phyloP scores from a whole-genome alignment of 2,797 vertebrate species.

The Cossypha heuglini region DNA sequence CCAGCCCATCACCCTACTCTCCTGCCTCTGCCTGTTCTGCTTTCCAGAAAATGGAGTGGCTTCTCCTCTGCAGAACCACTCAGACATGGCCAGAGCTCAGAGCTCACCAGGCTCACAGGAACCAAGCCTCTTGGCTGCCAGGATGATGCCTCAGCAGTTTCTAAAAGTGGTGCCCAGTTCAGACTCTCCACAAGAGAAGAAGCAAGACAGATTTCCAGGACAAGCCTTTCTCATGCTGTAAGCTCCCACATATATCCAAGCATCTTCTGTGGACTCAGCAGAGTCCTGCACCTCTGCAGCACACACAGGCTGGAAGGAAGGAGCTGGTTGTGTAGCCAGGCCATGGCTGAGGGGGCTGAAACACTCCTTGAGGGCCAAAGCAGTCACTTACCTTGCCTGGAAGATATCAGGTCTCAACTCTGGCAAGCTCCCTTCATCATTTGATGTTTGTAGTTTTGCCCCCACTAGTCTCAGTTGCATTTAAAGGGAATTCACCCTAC shows the following conservation, averaged over 20 bases:
- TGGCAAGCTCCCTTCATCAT: accelerated
- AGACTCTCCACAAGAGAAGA: background rate
- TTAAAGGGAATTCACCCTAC: background rate
- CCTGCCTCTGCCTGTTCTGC: background rate
- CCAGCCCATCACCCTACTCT: background rate
- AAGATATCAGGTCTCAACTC: background rate
- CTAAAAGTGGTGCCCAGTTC: background rate
- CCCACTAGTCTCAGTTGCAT: background rate
- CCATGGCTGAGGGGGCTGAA: background rate
- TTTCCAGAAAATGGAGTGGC: accelerated
- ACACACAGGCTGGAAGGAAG: background rate
- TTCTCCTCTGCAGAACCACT: accelerated
- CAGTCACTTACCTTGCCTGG: background rate
- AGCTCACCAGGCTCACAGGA: background rate
- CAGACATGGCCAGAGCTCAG: background rate
- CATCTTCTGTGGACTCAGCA: background rate
- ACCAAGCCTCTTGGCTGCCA: background rate
- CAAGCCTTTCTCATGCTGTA: background rate
- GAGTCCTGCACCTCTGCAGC: background rate
- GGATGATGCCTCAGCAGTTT: background rate
- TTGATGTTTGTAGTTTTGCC: background rate
- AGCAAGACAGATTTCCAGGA: background rate
- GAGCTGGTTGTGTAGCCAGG: accelerated
- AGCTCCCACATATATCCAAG: background rate
- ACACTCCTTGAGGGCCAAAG: background rate